Evolutionary conservation across 2,888 invertebrate genomes (phyloP).

Genomic region (Orthosia gracilis): DNA sequence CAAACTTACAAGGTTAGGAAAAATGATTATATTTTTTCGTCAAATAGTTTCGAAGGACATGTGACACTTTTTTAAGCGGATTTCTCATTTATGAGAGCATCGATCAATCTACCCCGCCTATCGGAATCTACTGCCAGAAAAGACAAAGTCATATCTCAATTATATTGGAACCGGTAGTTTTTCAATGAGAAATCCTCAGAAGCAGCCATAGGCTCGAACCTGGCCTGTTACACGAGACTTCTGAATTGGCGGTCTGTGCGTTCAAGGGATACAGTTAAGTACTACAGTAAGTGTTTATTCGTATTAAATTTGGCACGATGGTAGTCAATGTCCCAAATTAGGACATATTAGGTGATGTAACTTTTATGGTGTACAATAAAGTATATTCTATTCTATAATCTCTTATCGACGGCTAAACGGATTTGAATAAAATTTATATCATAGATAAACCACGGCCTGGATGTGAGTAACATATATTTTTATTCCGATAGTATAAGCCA

Average conservation of each 20-base stretch:
- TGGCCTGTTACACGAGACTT: neutral
- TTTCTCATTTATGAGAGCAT: constrained; percentile 23
- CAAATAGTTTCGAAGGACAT: neutral
- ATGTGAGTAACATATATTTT: too few relatives aligned
- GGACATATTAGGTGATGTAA: too few relatives aligned
- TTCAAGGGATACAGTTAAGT: neutral
- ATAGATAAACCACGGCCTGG: too few relatives aligned
- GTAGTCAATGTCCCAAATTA: too few relatives aligned
- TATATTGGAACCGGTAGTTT: neutral
- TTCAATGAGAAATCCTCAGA: neutral
- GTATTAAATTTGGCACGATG: too few relatives aligned
- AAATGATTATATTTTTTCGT: constrained; percentile 6
- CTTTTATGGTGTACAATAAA: too few relatives aligned
- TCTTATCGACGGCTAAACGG: neutral
- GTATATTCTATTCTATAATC: too few relatives aligned
- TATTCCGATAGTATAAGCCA: too few relatives aligned
- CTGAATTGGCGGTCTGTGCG: neutral
- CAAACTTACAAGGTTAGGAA: constrained; percentile 14
- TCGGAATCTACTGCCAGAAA: neutral
- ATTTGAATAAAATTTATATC: neutral
- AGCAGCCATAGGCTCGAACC: neutral
- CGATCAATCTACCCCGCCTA: constrained; percentile 12
- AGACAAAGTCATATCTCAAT: neutral
- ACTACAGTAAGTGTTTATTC: neutral
- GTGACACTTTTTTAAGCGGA: constrained; percentile 3